Evolutionary conservation across 2,888 invertebrate species (phyloP).

Genomic region (Xylota segnis): DNA sequence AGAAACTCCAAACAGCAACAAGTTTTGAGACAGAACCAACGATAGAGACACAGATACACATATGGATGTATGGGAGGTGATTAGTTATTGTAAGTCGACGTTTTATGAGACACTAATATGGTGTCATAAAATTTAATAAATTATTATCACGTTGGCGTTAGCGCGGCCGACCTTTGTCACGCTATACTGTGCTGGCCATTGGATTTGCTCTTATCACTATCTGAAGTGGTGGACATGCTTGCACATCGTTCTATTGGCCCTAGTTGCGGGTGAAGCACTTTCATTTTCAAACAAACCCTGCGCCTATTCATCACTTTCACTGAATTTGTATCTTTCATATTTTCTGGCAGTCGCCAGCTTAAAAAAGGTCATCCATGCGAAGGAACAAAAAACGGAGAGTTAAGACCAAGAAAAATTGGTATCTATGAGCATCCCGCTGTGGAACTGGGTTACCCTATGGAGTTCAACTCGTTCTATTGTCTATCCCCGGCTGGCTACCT

Average conservation of each 20-base stretch:
- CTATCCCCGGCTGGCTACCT: conserved; percentile 46
- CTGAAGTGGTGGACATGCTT: background rate
- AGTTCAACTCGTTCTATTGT: conserved; percentile 70
- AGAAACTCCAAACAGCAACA: conserved; percentile 23
- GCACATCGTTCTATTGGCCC: background rate
- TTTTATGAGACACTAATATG: conserved; percentile 64
- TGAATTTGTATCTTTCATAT: conserved; percentile 17
- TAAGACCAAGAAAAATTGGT: background rate
- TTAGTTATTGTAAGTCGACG: conserved; percentile 47
- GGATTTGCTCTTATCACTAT: conserved; percentile 28
- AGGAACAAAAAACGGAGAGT: background rate
- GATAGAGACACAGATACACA: conserved; percentile 19
- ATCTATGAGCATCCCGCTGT: conserved; percentile 42
- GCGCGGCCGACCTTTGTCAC: conserved; percentile 16
- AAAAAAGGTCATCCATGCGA: conserved; percentile 26
- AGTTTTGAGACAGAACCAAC: conserved; percentile 10
- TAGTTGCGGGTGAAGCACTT: conserved; percentile 30
- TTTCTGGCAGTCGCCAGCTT: conserved; percentile 2
- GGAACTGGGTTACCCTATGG: conserved; percentile 71
- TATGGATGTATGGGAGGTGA: conserved; percentile 46
- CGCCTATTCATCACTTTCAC: conserved; percentile 53
- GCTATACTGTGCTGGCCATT: conserved; percentile 8
- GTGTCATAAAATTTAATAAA: conserved; percentile 59
- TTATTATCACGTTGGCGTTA: conserved; percentile 53
- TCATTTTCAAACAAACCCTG: conserved; percentile 34